Evolutionary conservation across 2,888 invertebrate genomes (phyloP), one percentile per base, ranked within the genome.

Genomic region (Heteromyza rotundicornis): DNA sequence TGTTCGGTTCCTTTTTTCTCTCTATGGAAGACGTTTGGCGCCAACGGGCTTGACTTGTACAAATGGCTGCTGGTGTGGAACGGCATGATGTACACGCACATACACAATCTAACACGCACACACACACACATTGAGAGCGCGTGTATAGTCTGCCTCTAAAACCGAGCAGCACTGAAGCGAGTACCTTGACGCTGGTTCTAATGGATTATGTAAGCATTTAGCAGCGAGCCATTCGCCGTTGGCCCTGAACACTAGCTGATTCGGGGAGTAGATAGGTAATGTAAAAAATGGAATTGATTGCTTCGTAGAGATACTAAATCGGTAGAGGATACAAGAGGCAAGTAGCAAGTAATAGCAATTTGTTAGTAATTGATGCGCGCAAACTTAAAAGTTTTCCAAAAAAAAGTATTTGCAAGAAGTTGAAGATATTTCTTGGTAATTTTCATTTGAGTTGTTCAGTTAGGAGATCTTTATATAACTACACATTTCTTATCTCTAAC

Each of bases 31-130:
- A 80, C 72, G 73, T 70, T 77, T 74, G 79, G 79, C 79, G 79
- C 79, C 79, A 79, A 73, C 70, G 67, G 70, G 68, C 73, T 78
- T 80, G 80, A 79, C 76, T 79, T 77, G 74, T 76, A 79, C 73
- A 80, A 79, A 79, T 78, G 74, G 75, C 73, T 74, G 70, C 59
- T 75, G 71, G 68, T 72, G 75, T 56, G 60, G 57, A 57, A 60
- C 50, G 57, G 32, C 27, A 54, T n/a, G 68, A 65, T 64, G n/a
- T n/a, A 60, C 56, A 61, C 58, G 59, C 17, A 63, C 62, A 61
- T n/a, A 63, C 47, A 60, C 44, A 57, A 20, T 60, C 32, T 19
- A 19, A 35, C 35, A 53, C 51, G 27, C 17, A 50, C 17, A 50
- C 50, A 50, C 16, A 35, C 35, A 53, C 19, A 16, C 56, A 27